phyloP scores from a whole-genome alignment of 2,888 invertebrate genomes.

The Eulithis prunata region DNA sequence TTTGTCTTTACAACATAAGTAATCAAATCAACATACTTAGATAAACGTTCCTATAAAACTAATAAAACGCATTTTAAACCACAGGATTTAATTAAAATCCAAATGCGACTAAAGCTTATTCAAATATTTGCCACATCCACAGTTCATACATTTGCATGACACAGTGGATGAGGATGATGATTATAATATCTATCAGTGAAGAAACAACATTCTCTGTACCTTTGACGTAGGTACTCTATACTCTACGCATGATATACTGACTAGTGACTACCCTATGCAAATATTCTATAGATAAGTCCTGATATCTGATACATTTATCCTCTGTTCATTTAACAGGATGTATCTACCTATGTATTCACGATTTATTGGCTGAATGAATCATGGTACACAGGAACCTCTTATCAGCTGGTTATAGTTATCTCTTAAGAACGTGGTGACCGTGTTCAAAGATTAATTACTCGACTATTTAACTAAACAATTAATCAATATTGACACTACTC shows the following conservation, averaged over 20 bases:
- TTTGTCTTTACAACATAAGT: too few relatives aligned
- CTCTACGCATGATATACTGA: background rate
- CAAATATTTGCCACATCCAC: too few relatives aligned
- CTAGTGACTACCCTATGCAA: constrained; percentile 4
- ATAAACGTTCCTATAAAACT: too few relatives aligned
- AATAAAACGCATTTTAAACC: too few relatives aligned
- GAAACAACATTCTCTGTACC: background rate
- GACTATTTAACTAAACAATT: background rate
- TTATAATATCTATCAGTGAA: background rate
- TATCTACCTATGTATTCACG: background rate
- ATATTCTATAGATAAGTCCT: constrained; percentile 6
- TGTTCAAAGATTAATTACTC: background rate
- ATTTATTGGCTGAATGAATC: constrained; percentile 19
- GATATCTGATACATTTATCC: background rate
- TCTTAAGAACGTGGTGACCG: background rate
- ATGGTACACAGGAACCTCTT: constrained; percentile 5
- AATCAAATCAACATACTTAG: too few relatives aligned
- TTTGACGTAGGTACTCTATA: background rate
- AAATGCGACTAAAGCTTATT: too few relatives aligned
- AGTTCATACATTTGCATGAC: too few relatives aligned
- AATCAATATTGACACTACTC: too few relatives aligned
- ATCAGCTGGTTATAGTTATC: constrained; percentile 3
- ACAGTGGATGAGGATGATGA: too few relatives aligned
- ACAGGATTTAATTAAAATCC: too few relatives aligned
- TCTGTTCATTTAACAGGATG: background rate